Base-by-base conservation (phyloP, 2,888 invertebrate genomes). In the Dolomedes plantarius region DNA sequence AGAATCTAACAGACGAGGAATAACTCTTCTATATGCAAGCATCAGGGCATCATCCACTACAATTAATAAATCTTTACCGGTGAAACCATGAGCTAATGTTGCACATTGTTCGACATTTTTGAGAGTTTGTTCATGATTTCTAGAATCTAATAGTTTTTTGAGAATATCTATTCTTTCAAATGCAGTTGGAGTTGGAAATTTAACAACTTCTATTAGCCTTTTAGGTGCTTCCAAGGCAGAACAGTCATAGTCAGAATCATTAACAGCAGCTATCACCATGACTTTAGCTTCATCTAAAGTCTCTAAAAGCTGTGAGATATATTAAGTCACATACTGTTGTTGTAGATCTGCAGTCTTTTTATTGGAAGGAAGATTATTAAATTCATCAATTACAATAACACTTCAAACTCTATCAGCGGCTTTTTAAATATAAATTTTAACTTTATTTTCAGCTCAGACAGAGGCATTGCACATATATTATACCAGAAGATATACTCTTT, bases 61-160 rank as follows among this genome's bases (percentile, higher is more conserved):
- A 93, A 98, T 98, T 0, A 94, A 93, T 72, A 98, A 92, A 93
- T 98, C 98, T 0, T 96, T 96, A 6, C 96, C 97, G 0, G 98
- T 97, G 92, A 95, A 98, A 0, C 97, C 98, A 91, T 98, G 97
- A 6, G 96, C 95, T 67, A 93, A 92, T 86, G 93, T 93, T 0
- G 96, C 94, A 76, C 97, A 93, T 0, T 85, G 91, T 86, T 93
- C 92, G 9, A 96, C 91, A 28, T 95, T 93, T 7, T 92, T 91
- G 0, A 92, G 90, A 1, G 91, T 92, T 29, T 97, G 90, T 81
- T 91, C 91, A 90, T 94, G 93, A 0, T 93, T 91, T 1, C 94
- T 90, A 79, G 92, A 93, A 31, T 90, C 90, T 0, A 97, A 91
- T 73, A 96, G 91, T 89, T 94, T 94, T 29, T 91, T 90, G 1